Percentiles rank a stretch among this genome's conserved stretches.
phyloP scores from a whole-genome alignment of 2,797 vertebrate species.

The Labroides dimidiatus region DNA sequence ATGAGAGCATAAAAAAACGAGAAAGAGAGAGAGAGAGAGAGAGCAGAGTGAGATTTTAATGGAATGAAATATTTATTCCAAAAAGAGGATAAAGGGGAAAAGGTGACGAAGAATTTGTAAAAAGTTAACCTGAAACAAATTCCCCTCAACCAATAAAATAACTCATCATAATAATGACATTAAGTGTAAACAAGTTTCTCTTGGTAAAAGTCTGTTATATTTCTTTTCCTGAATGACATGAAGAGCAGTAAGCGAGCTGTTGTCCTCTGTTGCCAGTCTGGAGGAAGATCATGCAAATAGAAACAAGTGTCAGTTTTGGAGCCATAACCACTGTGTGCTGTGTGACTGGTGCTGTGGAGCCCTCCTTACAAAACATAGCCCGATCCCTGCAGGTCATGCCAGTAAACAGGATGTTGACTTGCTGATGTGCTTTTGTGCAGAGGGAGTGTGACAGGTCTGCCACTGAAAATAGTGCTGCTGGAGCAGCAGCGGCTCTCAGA shows the following conservation, averaged over 20 bases:
- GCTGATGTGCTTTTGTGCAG: constrained; percentile 59
- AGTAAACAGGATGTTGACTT: constrained; percentile 74
- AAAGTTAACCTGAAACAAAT: background rate
- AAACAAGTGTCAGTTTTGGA: constrained; percentile 52
- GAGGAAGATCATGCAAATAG: constrained; percentile 35
- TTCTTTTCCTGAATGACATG: background rate
- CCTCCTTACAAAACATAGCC: constrained; percentile 50
- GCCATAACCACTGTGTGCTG: constrained; percentile 24
- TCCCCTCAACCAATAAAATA: background rate
- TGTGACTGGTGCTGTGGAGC: constrained; percentile 44
- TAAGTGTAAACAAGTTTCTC: too few relatives aligned
- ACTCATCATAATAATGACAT: too few relatives aligned
- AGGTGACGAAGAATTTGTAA: background rate
- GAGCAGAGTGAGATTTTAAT: background rate
- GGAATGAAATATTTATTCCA: background rate
- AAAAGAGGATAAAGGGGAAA: background rate
- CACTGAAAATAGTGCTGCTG: constrained; percentile 41
- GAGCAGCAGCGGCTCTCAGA: constrained; percentile 48
- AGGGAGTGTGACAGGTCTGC: constrained; percentile 60
- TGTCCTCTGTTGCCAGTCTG: constrained; percentile 5
- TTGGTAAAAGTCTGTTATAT: background rate
- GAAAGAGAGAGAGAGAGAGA: too few relatives aligned
- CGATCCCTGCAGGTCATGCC: constrained; percentile 65
- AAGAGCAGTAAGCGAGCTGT: background rate
- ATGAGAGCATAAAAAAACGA: constrained; percentile 1